Conservation (phyloP, 2,888 invertebrate genomes). For the Crossocerus cetratus region DNA sequence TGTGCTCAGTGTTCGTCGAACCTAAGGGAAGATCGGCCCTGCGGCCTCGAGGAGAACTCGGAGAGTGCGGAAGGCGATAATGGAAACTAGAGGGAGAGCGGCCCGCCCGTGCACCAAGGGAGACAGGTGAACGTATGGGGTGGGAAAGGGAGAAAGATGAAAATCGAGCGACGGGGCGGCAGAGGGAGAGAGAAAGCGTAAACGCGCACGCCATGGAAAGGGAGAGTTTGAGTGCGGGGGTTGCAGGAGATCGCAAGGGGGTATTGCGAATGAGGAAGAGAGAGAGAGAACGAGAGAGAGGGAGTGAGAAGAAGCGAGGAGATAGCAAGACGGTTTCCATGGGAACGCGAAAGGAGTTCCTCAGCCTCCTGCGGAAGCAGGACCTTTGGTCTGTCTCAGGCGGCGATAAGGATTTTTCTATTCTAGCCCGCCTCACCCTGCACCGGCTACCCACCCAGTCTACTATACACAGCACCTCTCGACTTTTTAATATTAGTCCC, state of each 20-base stretch:
- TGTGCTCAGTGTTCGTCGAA: no score
- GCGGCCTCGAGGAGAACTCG: background rate
- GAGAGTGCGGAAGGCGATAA: background rate
- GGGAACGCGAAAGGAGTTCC: conserved; percentile 66
- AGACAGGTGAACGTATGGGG: no score
- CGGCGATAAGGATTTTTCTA: conserved; percentile 50
- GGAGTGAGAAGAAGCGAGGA: conserved; percentile 37
- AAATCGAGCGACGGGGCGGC: background rate
- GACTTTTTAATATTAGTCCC: background rate
- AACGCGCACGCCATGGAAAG: no score
- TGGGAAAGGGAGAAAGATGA: conserved; percentile 25
- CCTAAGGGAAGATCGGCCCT: background rate
- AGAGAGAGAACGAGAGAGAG: no score
- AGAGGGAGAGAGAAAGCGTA: conserved; percentile 4
- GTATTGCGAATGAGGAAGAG: background rate
- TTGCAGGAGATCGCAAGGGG: conserved; percentile 2
- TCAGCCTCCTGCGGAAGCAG: conserved; percentile 56
- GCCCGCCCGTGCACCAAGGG: no score
- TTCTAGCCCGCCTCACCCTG: background rate
- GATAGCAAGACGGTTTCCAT: conserved; percentile 66
- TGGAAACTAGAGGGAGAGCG: conserved; percentile 1
- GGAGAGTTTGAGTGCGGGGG: background rate
- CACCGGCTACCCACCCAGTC: background rate
- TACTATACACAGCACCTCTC: background rate
- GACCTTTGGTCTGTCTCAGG: conserved; percentile 61